Evolutionary conservation across 2,113 vertebrate species (phyloP).

Genomic region (Herpetotheres cachinnans): DNA sequence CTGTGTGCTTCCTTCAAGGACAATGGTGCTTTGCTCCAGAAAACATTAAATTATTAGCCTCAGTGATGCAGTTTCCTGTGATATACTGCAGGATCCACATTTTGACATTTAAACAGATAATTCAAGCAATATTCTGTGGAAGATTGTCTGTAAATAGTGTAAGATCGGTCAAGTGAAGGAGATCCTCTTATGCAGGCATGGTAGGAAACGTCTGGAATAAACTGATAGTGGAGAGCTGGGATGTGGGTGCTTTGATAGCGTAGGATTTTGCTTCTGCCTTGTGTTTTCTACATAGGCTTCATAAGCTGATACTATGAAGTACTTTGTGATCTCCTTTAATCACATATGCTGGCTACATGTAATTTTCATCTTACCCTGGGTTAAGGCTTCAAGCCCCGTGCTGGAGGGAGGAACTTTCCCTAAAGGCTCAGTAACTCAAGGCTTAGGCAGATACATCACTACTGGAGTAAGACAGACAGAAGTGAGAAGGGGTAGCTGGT

Average conservation of each 20-base stretch:
- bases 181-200: neutral
- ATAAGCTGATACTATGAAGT: neutral
- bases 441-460: neutral
- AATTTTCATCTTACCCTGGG: neutral
- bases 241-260: neutral
- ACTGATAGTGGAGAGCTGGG: neutral
- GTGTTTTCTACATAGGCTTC: neutral
- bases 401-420: neutral
- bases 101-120: neutral
- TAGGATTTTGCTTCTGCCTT: neutral
- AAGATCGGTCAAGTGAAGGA: neutral
- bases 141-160: neutral
- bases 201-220: neutral
- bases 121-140: neutral
- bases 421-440: neutral
- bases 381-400: neutral
- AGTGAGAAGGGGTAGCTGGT: neutral
- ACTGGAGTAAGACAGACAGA: neutral
- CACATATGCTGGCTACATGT: accelerated
- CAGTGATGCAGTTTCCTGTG: neutral
- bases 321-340: neutral
- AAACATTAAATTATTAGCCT: neutral
- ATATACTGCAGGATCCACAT: neutral
- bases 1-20: neutral
- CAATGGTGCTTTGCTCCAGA: neutral